Base-by-base conservation (phyloP, 2,797 vertebrate species). In the Cephalopachus bancanus region DNA sequence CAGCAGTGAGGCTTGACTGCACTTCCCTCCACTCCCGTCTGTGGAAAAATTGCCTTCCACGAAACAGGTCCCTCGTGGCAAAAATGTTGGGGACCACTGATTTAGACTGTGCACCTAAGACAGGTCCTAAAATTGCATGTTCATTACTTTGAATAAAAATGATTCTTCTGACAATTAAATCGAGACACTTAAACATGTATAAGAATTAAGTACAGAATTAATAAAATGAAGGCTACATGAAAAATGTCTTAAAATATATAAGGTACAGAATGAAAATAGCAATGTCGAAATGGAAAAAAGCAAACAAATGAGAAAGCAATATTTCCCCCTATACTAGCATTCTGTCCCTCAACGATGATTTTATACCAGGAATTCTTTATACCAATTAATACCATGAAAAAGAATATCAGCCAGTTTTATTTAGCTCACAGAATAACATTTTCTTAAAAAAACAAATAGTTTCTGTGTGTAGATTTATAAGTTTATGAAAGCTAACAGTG, bases 61-160 rank as follows among this genome's bases (percentile, higher is more conserved):
- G 4, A 44, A 44, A 44, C 44, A 5, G 44, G 44, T 44, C 44
- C 44, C 44, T 44, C 44, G 6, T 44, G 44, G 44, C 44, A 44
- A 44, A 44, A 44, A 44, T 3, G 44, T 44, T 7, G 44, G 44
- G 44, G 44, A 44, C 44, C 44, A 5, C 44, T 44, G 44, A 44
- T 62, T 81, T 53, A 55, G 30, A 44, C 79, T 84, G 12, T 59
- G 17, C 64, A 44, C 62, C 55, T 22, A 37, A 81, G 49, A 44
- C 33, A 87, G 37, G 33, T 53, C 24, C 76, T 90, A 60, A 84
- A 85, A 55, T 57, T 59, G 9, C 1, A 33, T 17, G 51, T 33
- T 79, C 17, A 79, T 22, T 67, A 84, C 57, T 88, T 91, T 71
- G 57, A 83, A 93, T 92, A 78, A 87, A 91, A 79, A 88, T 33